These are phyloP conservation scores for Sebastes hopkinsi DNA, from an alignment of 2,797 vertebrate genomes.

Conservation along the genomic window DNA sequence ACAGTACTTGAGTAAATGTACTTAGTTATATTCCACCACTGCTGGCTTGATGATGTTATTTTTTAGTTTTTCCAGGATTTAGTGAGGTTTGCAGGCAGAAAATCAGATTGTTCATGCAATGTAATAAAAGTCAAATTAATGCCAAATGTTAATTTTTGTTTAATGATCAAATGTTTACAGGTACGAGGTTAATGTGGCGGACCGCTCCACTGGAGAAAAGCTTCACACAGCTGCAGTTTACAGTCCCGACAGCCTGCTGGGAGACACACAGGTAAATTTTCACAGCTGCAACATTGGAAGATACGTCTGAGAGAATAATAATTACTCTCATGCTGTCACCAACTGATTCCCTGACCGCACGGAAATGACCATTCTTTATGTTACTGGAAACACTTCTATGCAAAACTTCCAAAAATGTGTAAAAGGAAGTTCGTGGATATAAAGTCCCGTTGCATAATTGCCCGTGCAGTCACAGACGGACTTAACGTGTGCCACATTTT, in stretches of 20 bases:
- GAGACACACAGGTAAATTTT: slow-evolving; percentile 45
- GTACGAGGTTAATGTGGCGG: background rate
- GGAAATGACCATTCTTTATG: background rate
- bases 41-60: background rate
- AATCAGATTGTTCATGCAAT: background rate
- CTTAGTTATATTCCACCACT: background rate
- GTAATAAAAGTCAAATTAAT: background rate
- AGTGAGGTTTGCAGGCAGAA: background rate
- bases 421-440: slow-evolving; percentile 62
- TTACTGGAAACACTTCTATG: slow-evolving; percentile 58
- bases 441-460: slow-evolving; percentile 1
- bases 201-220: background rate
- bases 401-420: slow-evolving; percentile 68
- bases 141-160: background rate
- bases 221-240: background rate
- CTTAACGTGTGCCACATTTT: background rate
- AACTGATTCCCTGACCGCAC: background rate
- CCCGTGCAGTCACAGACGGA: background rate
- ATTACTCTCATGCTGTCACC: background rate
- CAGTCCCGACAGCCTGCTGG: background rate
- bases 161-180: slow-evolving; percentile 21
- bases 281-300: slow-evolving; percentile 9
- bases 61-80: too few relatives aligned
- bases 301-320: background rate
- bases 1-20: background rate